Percentiles rank a stretch among this genome's conserved stretches.
phyloP scores from a whole-genome alignment of 2,113 vertebrate genomes.

The Entomyzon cyanotis region DNA sequence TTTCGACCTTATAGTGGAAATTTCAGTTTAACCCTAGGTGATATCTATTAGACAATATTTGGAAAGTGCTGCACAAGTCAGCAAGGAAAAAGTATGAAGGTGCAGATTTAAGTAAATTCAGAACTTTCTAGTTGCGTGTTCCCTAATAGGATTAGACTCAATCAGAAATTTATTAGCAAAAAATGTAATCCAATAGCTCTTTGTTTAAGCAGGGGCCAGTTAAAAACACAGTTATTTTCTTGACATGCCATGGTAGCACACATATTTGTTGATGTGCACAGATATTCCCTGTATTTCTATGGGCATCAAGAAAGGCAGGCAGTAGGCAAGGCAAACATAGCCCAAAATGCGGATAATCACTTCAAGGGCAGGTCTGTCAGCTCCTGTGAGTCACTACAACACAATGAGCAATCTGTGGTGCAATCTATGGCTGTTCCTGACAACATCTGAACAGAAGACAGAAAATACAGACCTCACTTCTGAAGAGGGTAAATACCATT shows the following conservation, averaged over 20 bases:
- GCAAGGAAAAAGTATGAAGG: background rate
- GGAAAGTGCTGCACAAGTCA: background rate
- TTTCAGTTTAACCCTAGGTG: background rate
- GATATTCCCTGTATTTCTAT: background rate
- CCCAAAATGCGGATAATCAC: background rate
- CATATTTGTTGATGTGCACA: background rate
- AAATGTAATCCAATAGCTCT: background rate
- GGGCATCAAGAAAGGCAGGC: background rate
- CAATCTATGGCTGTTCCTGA: background rate
- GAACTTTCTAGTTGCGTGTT: background rate
- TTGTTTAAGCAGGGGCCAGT: background rate
- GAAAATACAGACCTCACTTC: background rate
- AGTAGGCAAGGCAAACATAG: background rate
- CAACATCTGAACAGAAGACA: background rate
- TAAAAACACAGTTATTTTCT: background rate
- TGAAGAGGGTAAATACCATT: background rate
- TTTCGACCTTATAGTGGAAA: background rate
- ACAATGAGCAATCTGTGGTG: background rate
- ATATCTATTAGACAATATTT: background rate
- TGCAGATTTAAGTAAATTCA: background rate
- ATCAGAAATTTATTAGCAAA: background rate
- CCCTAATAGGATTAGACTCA: background rate
- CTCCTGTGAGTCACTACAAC: background rate
- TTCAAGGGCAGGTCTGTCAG: background rate
- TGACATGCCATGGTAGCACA: background rate